Base-by-base conservation (phyloP, 2,113 vertebrate species). In the Diglossa brunneiventris region DNA sequence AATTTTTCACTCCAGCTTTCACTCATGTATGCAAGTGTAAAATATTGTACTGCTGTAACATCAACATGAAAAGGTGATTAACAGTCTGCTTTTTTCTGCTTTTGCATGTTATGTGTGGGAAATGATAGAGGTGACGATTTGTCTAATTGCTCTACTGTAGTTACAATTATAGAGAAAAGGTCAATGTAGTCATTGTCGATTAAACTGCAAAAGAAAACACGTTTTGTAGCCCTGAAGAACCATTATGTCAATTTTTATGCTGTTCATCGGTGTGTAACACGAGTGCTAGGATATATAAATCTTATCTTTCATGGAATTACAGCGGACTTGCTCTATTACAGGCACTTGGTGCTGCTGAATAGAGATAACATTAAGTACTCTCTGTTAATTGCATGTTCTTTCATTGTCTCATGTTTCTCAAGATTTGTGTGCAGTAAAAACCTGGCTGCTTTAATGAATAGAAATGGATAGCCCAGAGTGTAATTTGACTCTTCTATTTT, bases 91-190 rank as follows among this genome's bases (percentile, higher is more conserved):
- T 59, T 59, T 35, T 59, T 94, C 22, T 64, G 9, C 39, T 95
- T 93, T 94, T 92, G 67, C 96, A 94, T 96, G 86, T 85, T 85
- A 72, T 75, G 27, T 94, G 46, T 94, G 76, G 46, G 80, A 90
- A 92, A 94, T 0, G 4, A 73, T 83, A 74, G 81, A 92, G 35
- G 66, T 90, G 81, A 85, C 74, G 30, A 92, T 97, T 96, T 97
- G 83, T 97, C 86, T 97, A 97, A 98, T 98, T 97, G 95, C 90
- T 97, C 35, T 89, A 47, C 83, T 92, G 64, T 94, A 95, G 95
- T 97, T 97, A 97, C 92, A 96, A 89, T 98, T 98, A 97, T 64
- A 92, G 83, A 95, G 94, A 96, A 97, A 98, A 98, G 97, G 97
- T 98, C 97, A 97, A 79, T 96, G 84, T 97, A 96, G 96, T 98